These are phyloP conservation scores for Vanacampus margaritifer DNA, from an alignment of 2,113 vertebrate species.

Conservation along the genomic window DNA sequence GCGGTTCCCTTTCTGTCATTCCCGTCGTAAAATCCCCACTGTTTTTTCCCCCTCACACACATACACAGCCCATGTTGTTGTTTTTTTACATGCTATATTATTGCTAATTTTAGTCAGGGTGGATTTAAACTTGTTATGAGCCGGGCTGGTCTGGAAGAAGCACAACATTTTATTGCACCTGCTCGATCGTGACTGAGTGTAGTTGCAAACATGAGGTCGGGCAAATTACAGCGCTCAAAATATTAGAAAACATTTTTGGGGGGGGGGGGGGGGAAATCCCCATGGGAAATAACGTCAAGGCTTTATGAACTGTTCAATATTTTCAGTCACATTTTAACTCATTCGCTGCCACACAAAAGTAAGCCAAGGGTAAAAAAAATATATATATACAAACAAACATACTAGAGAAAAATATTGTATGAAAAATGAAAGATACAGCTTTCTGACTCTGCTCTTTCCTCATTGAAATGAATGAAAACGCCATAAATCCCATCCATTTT, in stretches of 20 bases:
- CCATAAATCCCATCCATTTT: no score
- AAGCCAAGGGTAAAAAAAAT: background rate
- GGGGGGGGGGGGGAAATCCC: no score
- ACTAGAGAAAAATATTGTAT: no score
- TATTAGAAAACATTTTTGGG: no score
- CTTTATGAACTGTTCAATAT: background rate
- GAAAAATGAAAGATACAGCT: no score
- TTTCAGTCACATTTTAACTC: background rate
- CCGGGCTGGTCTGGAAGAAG: background rate
- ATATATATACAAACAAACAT: no score
- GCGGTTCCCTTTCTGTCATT: conserved; percentile 4
- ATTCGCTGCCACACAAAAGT: no score
- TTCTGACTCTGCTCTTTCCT: no score
- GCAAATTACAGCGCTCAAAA: background rate
- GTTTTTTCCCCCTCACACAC: background rate
- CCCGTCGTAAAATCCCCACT: background rate
- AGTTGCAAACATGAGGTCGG: background rate
- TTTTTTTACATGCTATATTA: background rate
- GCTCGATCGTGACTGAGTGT: background rate
- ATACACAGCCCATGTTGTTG: background rate
- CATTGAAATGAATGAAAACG: no score
- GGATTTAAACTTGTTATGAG: background rate
- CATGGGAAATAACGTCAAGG: background rate
- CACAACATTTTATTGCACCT: background rate
- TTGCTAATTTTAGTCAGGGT: background rate